Conservation (phyloP, 2,113 vertebrate species). For the Brienomyrus longianalis region DNA sequence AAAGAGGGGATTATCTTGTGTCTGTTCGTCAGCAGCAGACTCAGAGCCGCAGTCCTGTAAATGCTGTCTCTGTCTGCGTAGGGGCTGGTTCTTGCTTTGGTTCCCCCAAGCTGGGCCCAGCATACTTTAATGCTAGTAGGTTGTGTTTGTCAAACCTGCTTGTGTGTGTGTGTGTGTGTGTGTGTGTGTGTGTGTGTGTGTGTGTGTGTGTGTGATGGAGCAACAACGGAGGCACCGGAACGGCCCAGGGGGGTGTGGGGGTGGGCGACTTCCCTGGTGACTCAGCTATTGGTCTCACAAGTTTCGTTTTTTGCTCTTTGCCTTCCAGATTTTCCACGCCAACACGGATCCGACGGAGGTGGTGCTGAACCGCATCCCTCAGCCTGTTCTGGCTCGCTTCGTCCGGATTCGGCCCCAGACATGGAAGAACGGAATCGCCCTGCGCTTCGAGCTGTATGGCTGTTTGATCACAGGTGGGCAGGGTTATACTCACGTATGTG, state of each 20-base stretch:
- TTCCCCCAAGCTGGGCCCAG: neutral
- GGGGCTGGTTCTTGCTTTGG: neutral
- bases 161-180: neutral
- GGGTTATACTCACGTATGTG: neutral
- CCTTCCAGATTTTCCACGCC: slow-evolving; percentile 78
- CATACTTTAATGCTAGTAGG: neutral
- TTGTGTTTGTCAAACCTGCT: neutral
- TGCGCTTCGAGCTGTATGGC: slow-evolving; percentile 90
- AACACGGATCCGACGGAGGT: slow-evolving; percentile 83
- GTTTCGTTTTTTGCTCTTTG: neutral
- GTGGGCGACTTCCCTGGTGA: neutral
- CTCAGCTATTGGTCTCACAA: neutral
- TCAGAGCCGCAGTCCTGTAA: neutral
- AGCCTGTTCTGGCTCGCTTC: slow-evolving; percentile 82
- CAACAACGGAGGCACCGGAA: neutral
- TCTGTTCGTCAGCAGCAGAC: neutral
- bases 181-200: neutral
- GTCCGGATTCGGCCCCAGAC: slow-evolving; percentile 84
- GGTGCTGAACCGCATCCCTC: slow-evolving; percentile 85
- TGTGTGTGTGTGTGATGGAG: neutral
- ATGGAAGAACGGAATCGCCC: slow-evolving; percentile 85
- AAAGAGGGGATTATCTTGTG: neutral
- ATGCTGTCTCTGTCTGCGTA: neutral
- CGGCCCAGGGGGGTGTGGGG: neutral
- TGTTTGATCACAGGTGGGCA: slow-evolving; percentile 86